Evolutionary conservation across 1,140 invertebrate genomes (phyloP), one percentile per base, ranked within the genome.

Genomic region (Bicyclus anynana): DNA sequence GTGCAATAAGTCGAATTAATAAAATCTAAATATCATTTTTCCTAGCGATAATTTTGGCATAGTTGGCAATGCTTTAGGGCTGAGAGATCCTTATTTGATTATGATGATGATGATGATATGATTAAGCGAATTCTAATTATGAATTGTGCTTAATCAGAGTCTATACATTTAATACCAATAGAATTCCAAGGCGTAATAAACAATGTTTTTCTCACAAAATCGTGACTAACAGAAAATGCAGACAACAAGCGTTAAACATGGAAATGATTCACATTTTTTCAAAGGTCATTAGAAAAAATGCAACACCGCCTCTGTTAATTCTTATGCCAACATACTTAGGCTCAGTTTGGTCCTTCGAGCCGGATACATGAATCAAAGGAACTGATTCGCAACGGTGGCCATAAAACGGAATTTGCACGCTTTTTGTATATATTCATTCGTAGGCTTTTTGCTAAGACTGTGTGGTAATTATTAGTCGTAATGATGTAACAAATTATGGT

Each of bases 351-450:
- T 64, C 58, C 60, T 48, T 69, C 57, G 60, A 62, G 59, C 33
- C 29, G 29, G 61, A 63, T 48, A 42, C 35, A 53, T 26, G 51
- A 51, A 35, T 33, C 33, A 52, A 49, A 12, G 14, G 7, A 21
- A 18, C 9, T 42, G 44, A 66, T 74, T 72, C 38, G 56, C 53
- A 47, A 67, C 44, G 61, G 62, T 26, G 29, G 47, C 62, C 55
- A 69, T 63, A 65, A 69, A 72, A 61, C 53, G 35, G 10, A 62
- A 77, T 75, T 46, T 67, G n/a, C 52, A 74, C 69, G 74, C 67
- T 74, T 65, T 69, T 71, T 67, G 16, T 18, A 35, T 2, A 3
- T 2, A 35, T 23, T 23, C 62, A 77, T 75, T 46, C 66, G n/a
- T 53, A 74, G 66, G 74, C 67, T 74, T 65, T 38, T 38, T 38